Conservation (phyloP, 1,140 invertebrate genomes). For the Pristionchus pacificus region DNA sequence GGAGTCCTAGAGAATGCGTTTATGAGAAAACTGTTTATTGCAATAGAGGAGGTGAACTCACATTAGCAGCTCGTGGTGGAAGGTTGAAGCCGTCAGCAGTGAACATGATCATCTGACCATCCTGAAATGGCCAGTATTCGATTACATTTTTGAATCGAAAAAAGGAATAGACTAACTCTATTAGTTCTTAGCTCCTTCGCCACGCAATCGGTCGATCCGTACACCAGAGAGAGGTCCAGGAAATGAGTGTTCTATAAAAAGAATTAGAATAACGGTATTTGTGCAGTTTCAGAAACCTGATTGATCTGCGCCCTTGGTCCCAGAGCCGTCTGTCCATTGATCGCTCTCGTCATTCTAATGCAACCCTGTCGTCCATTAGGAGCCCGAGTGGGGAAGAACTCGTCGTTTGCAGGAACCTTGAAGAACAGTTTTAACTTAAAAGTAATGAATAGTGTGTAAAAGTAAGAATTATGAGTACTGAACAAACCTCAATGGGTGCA, state of each 20-base stretch:
- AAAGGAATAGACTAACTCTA: neutral
- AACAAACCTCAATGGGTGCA: slow-evolving; percentile 21
- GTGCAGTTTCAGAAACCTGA: too few species aligned
- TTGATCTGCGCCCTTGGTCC: slow-evolving; percentile 27
- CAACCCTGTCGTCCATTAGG: slow-evolving; percentile 4
- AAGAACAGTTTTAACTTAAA: neutral
- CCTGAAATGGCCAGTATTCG: too few species aligned
- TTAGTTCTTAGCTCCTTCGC: too few species aligned
- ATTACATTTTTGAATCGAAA: neutral
- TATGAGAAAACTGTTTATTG: neutral
- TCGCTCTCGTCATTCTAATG: slow-evolving; percentile 27
- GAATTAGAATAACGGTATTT: too few species aligned
- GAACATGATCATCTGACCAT: too few species aligned
- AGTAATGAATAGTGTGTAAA: neutral
- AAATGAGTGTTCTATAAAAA: slow-evolving; percentile 32
- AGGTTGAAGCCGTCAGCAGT: slow-evolving; percentile 14
- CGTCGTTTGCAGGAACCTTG: slow-evolving; percentile 9
- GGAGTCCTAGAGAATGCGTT: slow-evolving; percentile 11
- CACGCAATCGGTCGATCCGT: too few species aligned
- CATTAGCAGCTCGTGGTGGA: slow-evolving; percentile 24
- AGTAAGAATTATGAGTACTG: too few species aligned
- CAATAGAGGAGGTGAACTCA: neutral
- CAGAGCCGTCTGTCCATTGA: slow-evolving; percentile 26
- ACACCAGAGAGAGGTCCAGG: slow-evolving; percentile 25
- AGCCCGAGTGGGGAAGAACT: slow-evolving; percentile 16